Evolutionary conservation across 2,797 vertebrate species (phyloP).

Genomic region (Semaprochilodus insignis): DNA sequence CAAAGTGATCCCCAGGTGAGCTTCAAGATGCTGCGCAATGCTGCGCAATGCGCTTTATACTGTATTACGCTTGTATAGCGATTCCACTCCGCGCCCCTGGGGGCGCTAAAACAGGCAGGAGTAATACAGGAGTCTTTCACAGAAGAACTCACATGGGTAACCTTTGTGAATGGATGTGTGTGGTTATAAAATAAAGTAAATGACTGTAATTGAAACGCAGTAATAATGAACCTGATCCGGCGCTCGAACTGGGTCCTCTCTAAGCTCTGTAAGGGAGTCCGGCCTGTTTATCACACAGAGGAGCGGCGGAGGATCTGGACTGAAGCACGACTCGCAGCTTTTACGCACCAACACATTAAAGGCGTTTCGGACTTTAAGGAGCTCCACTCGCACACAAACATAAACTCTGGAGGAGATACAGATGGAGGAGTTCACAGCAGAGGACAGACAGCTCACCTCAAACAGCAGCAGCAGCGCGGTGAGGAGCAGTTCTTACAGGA

Average conservation of each 20-base stretch:
- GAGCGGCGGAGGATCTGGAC: not conserved
- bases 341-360: not conserved
- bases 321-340: not conserved
- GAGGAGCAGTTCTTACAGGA: not conserved
- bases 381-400: not conserved
- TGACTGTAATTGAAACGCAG: not conserved
- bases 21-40: too few species aligned
- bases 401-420: not conserved
- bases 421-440: not conserved
- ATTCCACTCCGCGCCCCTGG: not conserved
- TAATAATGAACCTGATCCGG: slow-evolving; percentile 2
- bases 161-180: not conserved
- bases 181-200: not conserved
- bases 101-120: not conserved
- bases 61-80: not conserved
- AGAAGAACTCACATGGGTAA: not conserved
- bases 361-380: not conserved
- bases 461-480: not conserved
- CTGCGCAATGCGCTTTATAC: too few species aligned
- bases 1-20: too few species aligned
- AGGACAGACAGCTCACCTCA: not conserved
- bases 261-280: not conserved
- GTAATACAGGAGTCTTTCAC: too few species aligned
- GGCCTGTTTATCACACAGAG: not conserved
- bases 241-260: not conserved